Conservation (phyloP, 2,797 vertebrate genomes). For the Sebastes cheni region DNA sequence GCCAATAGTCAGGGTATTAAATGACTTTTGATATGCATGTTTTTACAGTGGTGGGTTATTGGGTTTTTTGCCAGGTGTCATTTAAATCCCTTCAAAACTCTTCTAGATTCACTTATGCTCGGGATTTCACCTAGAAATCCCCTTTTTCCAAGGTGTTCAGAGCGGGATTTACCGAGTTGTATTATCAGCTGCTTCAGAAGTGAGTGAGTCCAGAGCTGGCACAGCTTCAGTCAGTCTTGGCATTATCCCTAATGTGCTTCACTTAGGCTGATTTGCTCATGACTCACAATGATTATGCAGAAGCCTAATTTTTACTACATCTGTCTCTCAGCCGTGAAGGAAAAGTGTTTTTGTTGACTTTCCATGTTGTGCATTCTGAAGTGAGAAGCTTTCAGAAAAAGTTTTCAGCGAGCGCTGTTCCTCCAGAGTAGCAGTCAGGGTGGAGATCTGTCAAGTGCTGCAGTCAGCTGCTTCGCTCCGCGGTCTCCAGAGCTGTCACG, state of each 20-base stretch:
- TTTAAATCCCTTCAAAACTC: slow-evolving; percentile 5
- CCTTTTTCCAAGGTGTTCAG: background rate
- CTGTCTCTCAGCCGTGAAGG: slow-evolving; percentile 16
- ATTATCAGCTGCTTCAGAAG: slow-evolving; percentile 29
- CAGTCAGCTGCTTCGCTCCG: slow-evolving; percentile 30
- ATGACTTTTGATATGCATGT: slow-evolving; percentile 28
- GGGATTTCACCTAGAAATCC: slow-evolving; percentile 2
- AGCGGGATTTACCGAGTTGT: slow-evolving; percentile 1
- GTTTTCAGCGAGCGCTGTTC: slow-evolving; percentile 1
- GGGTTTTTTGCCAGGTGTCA: background rate
- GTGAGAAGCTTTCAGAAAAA: slow-evolving; percentile 14
- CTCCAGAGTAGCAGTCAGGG: background rate
- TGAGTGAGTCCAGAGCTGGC: slow-evolving; percentile 31
- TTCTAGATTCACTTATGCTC: background rate
- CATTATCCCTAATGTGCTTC: slow-evolving; percentile 29
- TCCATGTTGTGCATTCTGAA: background rate
- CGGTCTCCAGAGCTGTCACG: slow-evolving; percentile 7
- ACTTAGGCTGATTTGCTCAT: slow-evolving; percentile 37
- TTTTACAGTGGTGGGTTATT: slow-evolving; percentile 2
- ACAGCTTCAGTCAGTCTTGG: slow-evolving; percentile 14
- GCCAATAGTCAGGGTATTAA: slow-evolving; percentile 17
- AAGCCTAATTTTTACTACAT: slow-evolving; percentile 25
- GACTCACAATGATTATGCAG: slow-evolving; percentile 28
- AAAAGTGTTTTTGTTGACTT: background rate
- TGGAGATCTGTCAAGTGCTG: slow-evolving; percentile 35